Evolutionary conservation across 2,888 invertebrate genomes (phyloP).

Genomic region (Syrphus vitripennis): DNA sequence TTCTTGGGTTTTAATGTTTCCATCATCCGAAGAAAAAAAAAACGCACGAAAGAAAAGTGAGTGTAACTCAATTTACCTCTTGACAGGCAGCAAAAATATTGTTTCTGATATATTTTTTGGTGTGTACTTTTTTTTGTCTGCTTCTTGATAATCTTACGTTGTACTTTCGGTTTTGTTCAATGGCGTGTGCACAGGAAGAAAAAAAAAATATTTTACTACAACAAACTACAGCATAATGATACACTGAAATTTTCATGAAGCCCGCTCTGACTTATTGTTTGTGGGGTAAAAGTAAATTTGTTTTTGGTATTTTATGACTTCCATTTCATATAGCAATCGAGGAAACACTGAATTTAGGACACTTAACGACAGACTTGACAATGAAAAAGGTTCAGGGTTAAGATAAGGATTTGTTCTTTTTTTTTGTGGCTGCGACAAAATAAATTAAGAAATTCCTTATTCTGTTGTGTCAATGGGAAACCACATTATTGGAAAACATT

Average conservation of each 20-base stretch:
- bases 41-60: neutral
- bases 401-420: neutral
- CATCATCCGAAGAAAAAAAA: neutral
- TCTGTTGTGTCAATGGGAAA: too few relatives aligned
- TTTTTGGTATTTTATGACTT: constrained; percentile 6
- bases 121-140: neutral
- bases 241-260: constrained; percentile 2
- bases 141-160: neutral
- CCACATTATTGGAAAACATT: too few relatives aligned
- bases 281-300: neutral
- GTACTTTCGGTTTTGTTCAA: neutral
- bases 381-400: neutral
- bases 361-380: neutral
- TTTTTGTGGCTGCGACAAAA: neutral
- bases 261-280: neutral
- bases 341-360: neutral
- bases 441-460: neutral
- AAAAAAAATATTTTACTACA: neutral
- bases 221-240: neutral
- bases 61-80: constrained; percentile 8
- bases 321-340: neutral
- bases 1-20: neutral
- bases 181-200: neutral
- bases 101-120: neutral
- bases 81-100: constrained; percentile 6